Evolutionary conservation across 2,797 vertebrate genomes (phyloP), one percentile per base, ranked within the genome.

Genomic region (Leptodactylus fallax): DNA sequence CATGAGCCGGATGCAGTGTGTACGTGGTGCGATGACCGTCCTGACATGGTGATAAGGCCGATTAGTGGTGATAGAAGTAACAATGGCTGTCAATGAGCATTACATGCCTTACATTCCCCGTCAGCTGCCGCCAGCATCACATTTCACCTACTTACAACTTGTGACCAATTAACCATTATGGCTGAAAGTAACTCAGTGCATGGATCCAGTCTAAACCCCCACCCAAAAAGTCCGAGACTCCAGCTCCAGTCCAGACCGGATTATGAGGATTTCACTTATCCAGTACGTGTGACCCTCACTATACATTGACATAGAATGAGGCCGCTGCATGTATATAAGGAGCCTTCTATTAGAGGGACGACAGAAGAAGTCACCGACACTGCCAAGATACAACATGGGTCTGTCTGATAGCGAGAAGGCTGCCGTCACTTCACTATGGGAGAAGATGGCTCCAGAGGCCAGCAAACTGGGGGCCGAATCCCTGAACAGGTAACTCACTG

Each of bases 61-160:
- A 83, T 83, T 83, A 83, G 49, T 83, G 21, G 81, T 19, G 63
- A 83, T 45, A 69, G 25, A 83, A 72, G 55, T 11, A 71, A 83
- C 65, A 58, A 56, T 72, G 49, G 11, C 1, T 65, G 60, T 21
- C n/a, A 72, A 71, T 56, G 25, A 45, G 67, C 25, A 36, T 19
- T 36, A 83, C 67, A 58, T 45, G 14, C 23, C 45, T 45, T 27
- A 47, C 81, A 83, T 83, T 83, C 81, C 65, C 36, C 1, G 45
- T 11, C 72, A 9, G 6, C 45, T 17, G 17, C 8, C 11, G 10
- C 16, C 11, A 58, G 58, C 21, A 0, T 81, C 58, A 81, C 45
- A 53, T 81, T 72, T 83, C 81, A 83, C 49, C 51, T 83, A 36
- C 81, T 83, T 72, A 83, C 6, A 72, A 45, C 81, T 47, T 45